Base-by-base conservation (phyloP, 2,888 invertebrate genomes). In the Unio pictorum region DNA sequence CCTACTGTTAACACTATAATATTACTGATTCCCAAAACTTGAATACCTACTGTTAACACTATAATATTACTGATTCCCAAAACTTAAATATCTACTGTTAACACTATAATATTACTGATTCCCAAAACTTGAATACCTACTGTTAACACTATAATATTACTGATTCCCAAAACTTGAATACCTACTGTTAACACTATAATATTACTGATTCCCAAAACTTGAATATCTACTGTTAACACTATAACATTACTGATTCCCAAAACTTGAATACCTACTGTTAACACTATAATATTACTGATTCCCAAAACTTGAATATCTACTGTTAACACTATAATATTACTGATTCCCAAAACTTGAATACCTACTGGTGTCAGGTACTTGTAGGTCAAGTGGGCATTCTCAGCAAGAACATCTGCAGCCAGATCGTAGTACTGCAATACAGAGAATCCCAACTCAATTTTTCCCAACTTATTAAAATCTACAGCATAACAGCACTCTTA, bases 351-450 rank as follows among this genome's bases (percentile, higher is more conserved):
- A n/a, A 55, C 20, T 18, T 17, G 20, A 56, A 30, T 64, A 90
- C 92, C 91, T 91, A 95, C 95, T 73, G 96, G 95, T 11, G 96
- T 95, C 67, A 99, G 91, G 90, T 96, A 97, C 90, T 98, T 98
- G 85, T 96, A 97, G 0, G 98, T 98, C 68, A 98, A 93, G 88
- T 98, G 96, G 8, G 97, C 95, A 91, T 99, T 98, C 91, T 99
- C 99, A 8, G 99, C 99, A 75, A 99, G 90, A 57, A 99, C 95
- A 91, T 99, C 99, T 0, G 99, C 99, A 17, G 99, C 99, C 73
- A 99, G 92, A 89, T 99, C 99, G 88, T 95, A 98, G 89, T 98
- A 97, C 91, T 91, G 84, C 67, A 84, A 84, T 18, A 55, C 63
- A 57, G 58, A 15, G 17, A 64, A 61, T 28, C 26, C n/a, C 26